Base-by-base conservation (phyloP, 2,797 vertebrate genomes). In the Amblyraja radiata region DNA sequence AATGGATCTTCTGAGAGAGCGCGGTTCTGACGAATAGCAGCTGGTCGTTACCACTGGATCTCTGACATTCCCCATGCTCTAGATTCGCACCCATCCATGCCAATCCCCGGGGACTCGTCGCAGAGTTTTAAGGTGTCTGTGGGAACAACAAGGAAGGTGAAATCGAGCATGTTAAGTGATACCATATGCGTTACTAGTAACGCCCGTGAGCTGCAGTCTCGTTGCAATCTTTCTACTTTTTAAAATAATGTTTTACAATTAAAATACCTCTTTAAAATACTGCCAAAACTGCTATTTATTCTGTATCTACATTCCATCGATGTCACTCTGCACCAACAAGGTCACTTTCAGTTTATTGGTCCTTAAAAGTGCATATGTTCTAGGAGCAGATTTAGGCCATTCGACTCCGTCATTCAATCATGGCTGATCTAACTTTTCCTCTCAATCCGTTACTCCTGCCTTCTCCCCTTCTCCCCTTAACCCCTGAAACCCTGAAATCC, bases 171-270 rank as follows among this genome's bases (percentile, higher is more conserved):
- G 65, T 88, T 88, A 88, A 65, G 36, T 68, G 2, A 16, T 32
- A 14, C 11, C 54, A 94, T 18, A 81, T 94, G 93, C 93, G 94
- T 94, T 93, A 93, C 94, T 28, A 93, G 93, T 76, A 93, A 93
- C 14, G 18, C 21, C 54, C 54, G 46, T 54, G 28, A 86, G 14
- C n/a, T 88, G 84, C 61, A 18, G 14, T 63, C 13, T 83, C 23
- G n/a, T n/a, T 14, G 25, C 2, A n/a, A 86, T 86, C n/a, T 61
- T 28, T 63, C 58, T 63, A 5, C 11, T 25, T n/a, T n/a, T 32
- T 25, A n/a, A 8, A 61, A 28, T 18, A 28, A 32, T 88, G 61
- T 65, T 68, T 88, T 3, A 18, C 18, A 88, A 88, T 65, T 88
- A 68, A 88, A 63, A 21, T 9, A 68, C n/a, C 7, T 16, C 61